A percentile compares a stretch with the other conserved stretches of the same genome.
Conservation (phyloP, 2,888 invertebrate species). For the Coelopa pilipes region DNA sequence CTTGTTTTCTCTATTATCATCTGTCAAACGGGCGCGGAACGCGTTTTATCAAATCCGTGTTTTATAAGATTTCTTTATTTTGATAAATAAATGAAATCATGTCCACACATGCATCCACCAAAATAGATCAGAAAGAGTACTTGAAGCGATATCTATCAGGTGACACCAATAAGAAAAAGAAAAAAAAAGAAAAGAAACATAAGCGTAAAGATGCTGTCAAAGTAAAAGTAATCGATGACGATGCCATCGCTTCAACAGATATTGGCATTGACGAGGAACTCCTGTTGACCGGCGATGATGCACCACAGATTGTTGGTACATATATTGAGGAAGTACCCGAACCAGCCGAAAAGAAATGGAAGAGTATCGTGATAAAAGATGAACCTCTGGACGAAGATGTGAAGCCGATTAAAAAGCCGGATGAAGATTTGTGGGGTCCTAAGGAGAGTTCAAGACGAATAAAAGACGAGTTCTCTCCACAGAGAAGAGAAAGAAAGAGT, state of each 20-base stretch:
- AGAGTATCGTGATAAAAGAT: conserved; percentile 56
- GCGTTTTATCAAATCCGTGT: not conserved
- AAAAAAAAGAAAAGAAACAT: conserved; percentile 75
- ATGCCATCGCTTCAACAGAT: conserved; percentile 72
- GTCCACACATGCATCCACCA: conserved; percentile 55
- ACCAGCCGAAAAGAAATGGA: conserved; percentile 60
- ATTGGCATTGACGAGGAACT: conserved; percentile 70
- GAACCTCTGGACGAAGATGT: conserved; percentile 44
- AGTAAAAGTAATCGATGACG: conserved; percentile 86
- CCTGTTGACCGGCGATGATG: conserved; percentile 82
- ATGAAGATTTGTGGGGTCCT: conserved; percentile 54
- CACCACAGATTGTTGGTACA: conserved; percentile 88
- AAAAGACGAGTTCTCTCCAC: conserved; percentile 47
- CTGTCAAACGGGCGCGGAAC: not conserved
- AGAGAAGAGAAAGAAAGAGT: conserved; percentile 6
- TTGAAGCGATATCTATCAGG: conserved; percentile 80
- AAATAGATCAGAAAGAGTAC: conserved; percentile 80
- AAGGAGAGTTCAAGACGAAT: conserved; percentile 42
- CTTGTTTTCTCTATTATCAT: not conserved
- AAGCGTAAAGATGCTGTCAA: conserved; percentile 54
- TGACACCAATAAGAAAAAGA: conserved; percentile 72
- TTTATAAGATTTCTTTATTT: not conserved
- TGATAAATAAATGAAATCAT: conserved; percentile 39
- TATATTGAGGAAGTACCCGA: conserved; percentile 82
- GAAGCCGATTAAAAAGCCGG: conserved; percentile 25